These are phyloP conservation scores for Thunnus albacares DNA, from an alignment of 2,797 vertebrate species.

Conservation along the genomic window DNA sequence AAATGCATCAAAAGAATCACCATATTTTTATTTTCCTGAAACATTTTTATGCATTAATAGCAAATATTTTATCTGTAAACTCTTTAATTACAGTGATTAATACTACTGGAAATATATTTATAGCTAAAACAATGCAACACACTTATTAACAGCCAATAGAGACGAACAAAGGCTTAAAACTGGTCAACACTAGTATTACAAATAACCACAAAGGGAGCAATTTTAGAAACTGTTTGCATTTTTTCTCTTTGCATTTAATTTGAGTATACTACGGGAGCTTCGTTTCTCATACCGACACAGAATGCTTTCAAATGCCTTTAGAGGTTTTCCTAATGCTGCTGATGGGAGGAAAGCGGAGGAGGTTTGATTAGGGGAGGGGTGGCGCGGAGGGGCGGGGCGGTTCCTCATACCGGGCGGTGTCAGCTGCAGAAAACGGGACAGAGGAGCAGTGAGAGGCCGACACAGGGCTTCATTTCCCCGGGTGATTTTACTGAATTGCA, in stretches of 20 bases:
- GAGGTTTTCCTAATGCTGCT: background rate
- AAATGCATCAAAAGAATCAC: too few species aligned
- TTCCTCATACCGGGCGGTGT: slow-evolving; percentile 49
- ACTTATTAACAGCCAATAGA: too few species aligned
- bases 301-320: background rate
- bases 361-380: slow-evolving; percentile 7
- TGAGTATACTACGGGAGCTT: background rate
- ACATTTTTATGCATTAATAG: too few species aligned
- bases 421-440: slow-evolving; percentile 57
- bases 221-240: background rate
- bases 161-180: background rate
- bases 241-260: background rate
- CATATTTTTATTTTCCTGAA: too few species aligned
- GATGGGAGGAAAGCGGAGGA: background rate
- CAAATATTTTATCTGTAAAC: too few species aligned
- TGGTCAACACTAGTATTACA: background rate
- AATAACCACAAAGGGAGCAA: background rate
- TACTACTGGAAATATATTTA: too few species aligned
- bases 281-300: background rate
- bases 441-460: slow-evolving; percentile 35
- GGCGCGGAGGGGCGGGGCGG: slow-evolving; percentile 57
- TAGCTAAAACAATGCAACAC: too few species aligned
- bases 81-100: too few species aligned
- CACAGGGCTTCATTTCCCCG: background rate
- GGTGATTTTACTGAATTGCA: slow-evolving; percentile 1